A percentile compares a stretch with the other conserved stretches of the same genome.
phyloP scores from a whole-genome alignment of 2,797 vertebrate genomes.

The Dallia pectoralis region DNA sequence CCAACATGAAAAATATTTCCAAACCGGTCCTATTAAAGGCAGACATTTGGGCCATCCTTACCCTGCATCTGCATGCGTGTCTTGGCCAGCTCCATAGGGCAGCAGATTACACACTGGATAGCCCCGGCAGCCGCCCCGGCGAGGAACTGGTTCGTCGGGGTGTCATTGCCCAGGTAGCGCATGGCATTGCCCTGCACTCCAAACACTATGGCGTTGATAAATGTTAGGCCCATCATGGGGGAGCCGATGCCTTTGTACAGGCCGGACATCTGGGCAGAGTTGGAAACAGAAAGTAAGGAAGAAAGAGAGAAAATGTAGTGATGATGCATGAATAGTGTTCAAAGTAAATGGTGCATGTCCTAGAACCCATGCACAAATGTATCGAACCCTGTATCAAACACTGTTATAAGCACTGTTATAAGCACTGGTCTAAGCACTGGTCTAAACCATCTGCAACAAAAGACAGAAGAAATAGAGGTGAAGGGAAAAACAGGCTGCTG shows the following conservation, averaged over 20 bases:
- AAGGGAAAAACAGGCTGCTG: too few relatives aligned
- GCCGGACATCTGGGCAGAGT: conserved; percentile 78
- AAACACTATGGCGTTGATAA: conserved; percentile 97
- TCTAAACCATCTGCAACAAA: background rate
- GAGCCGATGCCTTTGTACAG: conserved; percentile 97
- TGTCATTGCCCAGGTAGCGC: conserved; percentile 82
- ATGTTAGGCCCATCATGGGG: conserved; percentile 97
- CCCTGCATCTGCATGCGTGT: conserved; percentile 97
- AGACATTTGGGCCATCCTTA: background rate
- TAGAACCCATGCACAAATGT: background rate
- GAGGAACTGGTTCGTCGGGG: conserved; percentile 90
- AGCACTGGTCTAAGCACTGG: too few relatives aligned
- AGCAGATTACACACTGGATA: conserved; percentile 94
- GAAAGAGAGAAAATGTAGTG: background rate
- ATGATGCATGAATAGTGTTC: background rate
- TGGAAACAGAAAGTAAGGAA: background rate
- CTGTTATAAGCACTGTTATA: too few relatives aligned
- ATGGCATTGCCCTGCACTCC: conserved; percentile 93
- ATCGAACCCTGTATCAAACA: too few relatives aligned
- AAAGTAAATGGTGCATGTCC: background rate
- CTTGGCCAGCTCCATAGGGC: conserved; percentile 97
- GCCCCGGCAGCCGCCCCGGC: conserved; percentile 89
- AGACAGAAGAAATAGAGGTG: background rate
- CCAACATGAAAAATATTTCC: too few relatives aligned
- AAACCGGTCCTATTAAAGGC: background rate